phyloP scores from a whole-genome alignment of 2,797 vertebrate species.

The Sternotherus odoratus region DNA sequence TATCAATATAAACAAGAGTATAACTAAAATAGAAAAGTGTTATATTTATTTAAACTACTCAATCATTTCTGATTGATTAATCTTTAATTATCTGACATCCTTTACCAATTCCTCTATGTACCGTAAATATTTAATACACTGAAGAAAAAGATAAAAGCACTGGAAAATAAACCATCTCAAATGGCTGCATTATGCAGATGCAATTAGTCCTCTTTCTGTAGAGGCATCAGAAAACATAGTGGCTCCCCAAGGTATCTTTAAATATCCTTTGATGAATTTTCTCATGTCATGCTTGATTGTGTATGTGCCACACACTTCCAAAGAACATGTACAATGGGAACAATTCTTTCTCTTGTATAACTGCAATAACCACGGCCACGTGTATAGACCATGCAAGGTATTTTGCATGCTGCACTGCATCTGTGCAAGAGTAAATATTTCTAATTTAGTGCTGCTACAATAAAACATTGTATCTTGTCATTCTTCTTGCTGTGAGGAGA shows the following conservation, averaged over 20 bases:
- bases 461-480: not conserved
- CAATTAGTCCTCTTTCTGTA: slow-evolving; percentile 60
- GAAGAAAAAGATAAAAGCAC: not conserved
- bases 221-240: slow-evolving; percentile 51
- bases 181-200: slow-evolving; percentile 21
- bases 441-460: not conserved
- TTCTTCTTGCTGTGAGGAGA: not conserved
- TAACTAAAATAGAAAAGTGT: not conserved
- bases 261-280: slow-evolving; percentile 72
- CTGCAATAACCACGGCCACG: slow-evolving; percentile 9
- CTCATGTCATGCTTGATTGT: slow-evolving; percentile 64
- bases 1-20: not conserved
- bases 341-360: slow-evolving; percentile 54
- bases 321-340: slow-evolving; percentile 58
- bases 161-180: slow-evolving; percentile 2
- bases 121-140: not conserved
- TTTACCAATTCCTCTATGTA: not conserved
- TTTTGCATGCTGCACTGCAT: not conserved
- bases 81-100: not conserved
- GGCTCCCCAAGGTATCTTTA: slow-evolving; percentile 58
- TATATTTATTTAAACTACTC: not conserved
- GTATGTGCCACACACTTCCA: slow-evolving; percentile 50
- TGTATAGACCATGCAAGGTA: not conserved
- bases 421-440: not conserved
- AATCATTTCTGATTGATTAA: not conserved